phyloP scores from a whole-genome alignment of 2,888 invertebrate species.

The Meliscaeva auricollis region DNA sequence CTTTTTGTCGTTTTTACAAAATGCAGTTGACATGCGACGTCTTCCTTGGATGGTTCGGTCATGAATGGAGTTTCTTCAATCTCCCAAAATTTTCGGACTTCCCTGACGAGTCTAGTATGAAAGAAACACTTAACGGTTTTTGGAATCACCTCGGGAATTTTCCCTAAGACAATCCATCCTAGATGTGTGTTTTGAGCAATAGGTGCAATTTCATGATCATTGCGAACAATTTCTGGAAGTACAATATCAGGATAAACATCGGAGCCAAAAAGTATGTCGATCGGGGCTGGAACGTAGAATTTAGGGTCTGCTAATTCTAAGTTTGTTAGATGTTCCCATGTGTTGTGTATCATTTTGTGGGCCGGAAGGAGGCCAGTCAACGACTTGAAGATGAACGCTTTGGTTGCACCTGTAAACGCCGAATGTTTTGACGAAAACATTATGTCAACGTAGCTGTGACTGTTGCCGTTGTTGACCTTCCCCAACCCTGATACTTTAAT shows the following conservation, averaged over 20 bases:
- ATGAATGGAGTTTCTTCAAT: background rate
- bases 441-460: too few relatives aligned
- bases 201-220: background rate
- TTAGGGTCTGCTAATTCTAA: slow-evolving; percentile 22
- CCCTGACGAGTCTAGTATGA: too few relatives aligned
- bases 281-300: background rate
- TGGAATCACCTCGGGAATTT: too few relatives aligned
- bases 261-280: slow-evolving; percentile 18
- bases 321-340: slow-evolving; percentile 16
- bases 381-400: background rate
- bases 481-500: too few relatives aligned
- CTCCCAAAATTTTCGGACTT: too few relatives aligned
- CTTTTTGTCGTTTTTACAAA: too few relatives aligned
- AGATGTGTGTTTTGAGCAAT: slow-evolving; percentile 20
- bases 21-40: background rate
- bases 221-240: slow-evolving; percentile 15
- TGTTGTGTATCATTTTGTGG: too few relatives aligned
- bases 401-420: background rate
- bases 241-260: slow-evolving; percentile 29
- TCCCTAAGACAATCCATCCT: slow-evolving; percentile 31
- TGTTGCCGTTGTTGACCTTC: too few relatives aligned
- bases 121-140: too few relatives aligned
- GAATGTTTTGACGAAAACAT: background rate
- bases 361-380: too few relatives aligned
- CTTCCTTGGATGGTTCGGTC: background rate